Percentiles rank a stretch among this genome's conserved stretches.
Conservation (phyloP, 1,140 invertebrate genomes). For the Drosophila fuyamai region DNA sequence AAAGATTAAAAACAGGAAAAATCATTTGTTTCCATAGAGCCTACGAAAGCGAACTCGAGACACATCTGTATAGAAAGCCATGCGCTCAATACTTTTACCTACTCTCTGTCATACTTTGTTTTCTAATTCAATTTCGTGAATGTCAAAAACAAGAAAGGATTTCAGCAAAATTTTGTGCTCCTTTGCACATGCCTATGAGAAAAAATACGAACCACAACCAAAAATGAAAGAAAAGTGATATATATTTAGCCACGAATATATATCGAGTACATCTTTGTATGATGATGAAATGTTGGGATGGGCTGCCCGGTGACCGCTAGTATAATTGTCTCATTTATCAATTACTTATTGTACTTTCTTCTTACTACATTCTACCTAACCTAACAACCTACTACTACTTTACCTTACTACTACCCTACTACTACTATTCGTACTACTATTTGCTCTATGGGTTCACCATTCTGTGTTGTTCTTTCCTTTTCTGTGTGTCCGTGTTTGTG, state of each 20-base stretch:
- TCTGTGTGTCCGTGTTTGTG: constrained; percentile 77
- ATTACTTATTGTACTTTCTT: constrained; percentile 83
- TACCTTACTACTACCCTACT: constrained; percentile 59
- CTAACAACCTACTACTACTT: constrained; percentile 68
- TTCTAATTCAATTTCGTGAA: constrained; percentile 70
- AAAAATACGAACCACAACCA: constrained; percentile 27
- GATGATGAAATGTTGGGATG: constrained; percentile 85
- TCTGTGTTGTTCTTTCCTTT: constrained; percentile 73
- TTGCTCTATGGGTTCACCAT: constrained; percentile 77
- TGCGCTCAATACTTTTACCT: constrained; percentile 64
- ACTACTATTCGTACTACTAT: constrained; percentile 75
- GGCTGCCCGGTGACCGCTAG: constrained; percentile 85
- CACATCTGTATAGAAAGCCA: constrained; percentile 66
- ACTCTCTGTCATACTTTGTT: constrained; percentile 73
- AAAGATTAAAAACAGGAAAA: constrained; percentile 44
- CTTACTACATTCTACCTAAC: constrained; percentile 79
- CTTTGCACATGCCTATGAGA: constrained; percentile 56
- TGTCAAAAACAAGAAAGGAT: constrained; percentile 53
- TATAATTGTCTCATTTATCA: constrained; percentile 84
- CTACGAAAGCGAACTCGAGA: constrained; percentile 58
- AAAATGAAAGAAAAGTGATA: constrained; percentile 44
- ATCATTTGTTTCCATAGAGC: constrained; percentile 41
- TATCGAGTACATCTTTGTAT: constrained; percentile 74
- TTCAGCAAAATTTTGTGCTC: constrained; percentile 71
- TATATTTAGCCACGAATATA: constrained; percentile 59